Conservation (phyloP, 2,113 vertebrate species). For the Rallus limicola region DNA sequence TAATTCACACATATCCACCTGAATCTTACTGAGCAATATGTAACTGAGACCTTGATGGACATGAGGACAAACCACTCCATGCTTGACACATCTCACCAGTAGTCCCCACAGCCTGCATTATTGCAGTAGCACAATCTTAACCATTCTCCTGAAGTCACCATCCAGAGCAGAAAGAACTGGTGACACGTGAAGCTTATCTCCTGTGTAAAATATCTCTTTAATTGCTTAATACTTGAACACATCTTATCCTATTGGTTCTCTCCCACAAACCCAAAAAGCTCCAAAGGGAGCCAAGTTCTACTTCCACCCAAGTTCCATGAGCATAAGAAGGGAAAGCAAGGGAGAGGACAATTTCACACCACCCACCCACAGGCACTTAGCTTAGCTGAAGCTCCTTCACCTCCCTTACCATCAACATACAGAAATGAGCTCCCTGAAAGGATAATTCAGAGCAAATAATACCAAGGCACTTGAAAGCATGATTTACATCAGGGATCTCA, state of each 20-base stretch:
- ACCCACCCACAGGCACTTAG: constrained; percentile 10
- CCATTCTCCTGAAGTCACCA: background rate
- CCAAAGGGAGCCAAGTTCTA: background rate
- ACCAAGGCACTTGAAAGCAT: background rate
- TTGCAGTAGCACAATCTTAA: background rate
- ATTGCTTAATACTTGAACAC: background rate
- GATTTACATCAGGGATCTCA: background rate
- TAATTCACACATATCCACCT: background rate
- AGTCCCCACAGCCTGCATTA: background rate
- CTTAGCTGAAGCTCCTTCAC: constrained; percentile 30
- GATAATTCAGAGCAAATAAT: background rate
- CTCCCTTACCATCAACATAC: background rate
- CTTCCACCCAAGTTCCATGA: background rate
- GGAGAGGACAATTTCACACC: constrained; percentile 36
- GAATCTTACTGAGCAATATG: background rate
- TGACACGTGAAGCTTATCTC: background rate
- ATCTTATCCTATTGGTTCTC: background rate
- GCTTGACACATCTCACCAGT: background rate
- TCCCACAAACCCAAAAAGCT: background rate
- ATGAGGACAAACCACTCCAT: background rate
- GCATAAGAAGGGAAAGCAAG: background rate
- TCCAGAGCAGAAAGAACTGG: background rate
- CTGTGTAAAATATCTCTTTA: too few relatives aligned
- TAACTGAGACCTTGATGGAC: background rate
- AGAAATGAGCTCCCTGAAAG: background rate